phyloP scores from a whole-genome alignment of 2,113 vertebrate genomes.

The Ranitomeya imitator region DNA sequence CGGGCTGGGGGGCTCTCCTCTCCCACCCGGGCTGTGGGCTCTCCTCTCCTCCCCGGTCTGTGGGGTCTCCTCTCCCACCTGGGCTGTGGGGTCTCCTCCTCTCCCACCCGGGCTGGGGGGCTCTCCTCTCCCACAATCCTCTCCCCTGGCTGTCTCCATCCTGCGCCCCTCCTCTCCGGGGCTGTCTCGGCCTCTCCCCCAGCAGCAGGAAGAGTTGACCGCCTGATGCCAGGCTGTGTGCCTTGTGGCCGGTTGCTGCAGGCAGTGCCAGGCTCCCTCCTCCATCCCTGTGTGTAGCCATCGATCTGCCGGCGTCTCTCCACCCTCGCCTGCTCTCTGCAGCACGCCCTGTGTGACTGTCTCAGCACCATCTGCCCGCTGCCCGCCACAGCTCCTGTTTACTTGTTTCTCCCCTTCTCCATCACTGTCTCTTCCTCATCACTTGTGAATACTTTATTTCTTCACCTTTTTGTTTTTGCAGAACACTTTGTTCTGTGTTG shows the following conservation, averaged over 20 bases:
- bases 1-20: no score
- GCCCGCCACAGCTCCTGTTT: neutral
- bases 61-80: no score
- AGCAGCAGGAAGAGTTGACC: conserved; percentile 36
- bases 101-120: neutral
- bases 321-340: neutral
- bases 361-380: conserved; percentile 24
- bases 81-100: neutral
- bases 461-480: neutral
- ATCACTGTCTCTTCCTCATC: conserved; percentile 1
- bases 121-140: conserved; percentile 36
- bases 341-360: neutral
- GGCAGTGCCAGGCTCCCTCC: neutral
- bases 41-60: no score
- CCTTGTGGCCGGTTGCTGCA: neutral
- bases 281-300: neutral
- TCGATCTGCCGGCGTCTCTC: neutral
- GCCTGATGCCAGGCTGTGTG: conserved; percentile 30
- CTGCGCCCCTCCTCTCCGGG: conserved; percentile 44
- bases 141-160: neutral
- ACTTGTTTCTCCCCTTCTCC: conserved; percentile 9
- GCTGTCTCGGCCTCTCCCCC: conserved; percentile 31
- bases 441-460: neutral
- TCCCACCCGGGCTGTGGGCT: no score
- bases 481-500: neutral